These are phyloP conservation scores for Galendromus occidentalis DNA, from an alignment of 1,140 invertebrate genomes.

Conservation along the genomic window DNA sequence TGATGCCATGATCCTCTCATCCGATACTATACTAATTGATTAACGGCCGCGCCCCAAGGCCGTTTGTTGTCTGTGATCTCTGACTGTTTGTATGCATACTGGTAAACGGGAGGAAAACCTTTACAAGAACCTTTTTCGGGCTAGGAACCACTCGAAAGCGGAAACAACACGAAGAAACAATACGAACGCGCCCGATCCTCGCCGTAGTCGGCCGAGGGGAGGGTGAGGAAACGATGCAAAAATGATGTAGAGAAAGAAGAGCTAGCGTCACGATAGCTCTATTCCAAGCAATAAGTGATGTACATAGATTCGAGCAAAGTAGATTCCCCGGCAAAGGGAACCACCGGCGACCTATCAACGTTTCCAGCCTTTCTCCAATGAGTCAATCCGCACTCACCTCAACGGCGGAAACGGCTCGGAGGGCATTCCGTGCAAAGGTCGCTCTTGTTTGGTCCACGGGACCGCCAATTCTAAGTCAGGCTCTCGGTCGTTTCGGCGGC, in stretches of 20 bases:
- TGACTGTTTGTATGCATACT: conserved; percentile 5
- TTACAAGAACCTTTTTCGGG: background rate
- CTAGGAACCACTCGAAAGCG: background rate
- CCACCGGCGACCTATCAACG: background rate
- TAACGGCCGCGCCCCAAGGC: background rate
- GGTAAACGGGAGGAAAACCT: background rate
- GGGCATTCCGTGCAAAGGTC: no score
- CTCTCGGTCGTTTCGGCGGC: no score
- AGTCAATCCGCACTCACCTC: no score
- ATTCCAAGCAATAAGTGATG: conserved; percentile 12
- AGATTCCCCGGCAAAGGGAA: background rate
- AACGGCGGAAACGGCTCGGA: no score
- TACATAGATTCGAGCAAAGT: conserved; percentile 8
- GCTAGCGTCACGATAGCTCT: background rate
- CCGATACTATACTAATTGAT: background rate
- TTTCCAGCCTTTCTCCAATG: no score
- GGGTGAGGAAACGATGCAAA: background rate
- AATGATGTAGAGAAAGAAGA: background rate
- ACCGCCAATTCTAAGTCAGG: no score
- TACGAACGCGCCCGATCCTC: background rate
- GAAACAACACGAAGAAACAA: background rate
- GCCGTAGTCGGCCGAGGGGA: background rate
- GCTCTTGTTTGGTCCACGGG: no score
- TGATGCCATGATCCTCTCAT: background rate
- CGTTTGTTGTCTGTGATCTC: conserved; percentile 9